Conservation (phyloP, 2,113 vertebrate species). For the Heterotilapia buettikoferi region DNA sequence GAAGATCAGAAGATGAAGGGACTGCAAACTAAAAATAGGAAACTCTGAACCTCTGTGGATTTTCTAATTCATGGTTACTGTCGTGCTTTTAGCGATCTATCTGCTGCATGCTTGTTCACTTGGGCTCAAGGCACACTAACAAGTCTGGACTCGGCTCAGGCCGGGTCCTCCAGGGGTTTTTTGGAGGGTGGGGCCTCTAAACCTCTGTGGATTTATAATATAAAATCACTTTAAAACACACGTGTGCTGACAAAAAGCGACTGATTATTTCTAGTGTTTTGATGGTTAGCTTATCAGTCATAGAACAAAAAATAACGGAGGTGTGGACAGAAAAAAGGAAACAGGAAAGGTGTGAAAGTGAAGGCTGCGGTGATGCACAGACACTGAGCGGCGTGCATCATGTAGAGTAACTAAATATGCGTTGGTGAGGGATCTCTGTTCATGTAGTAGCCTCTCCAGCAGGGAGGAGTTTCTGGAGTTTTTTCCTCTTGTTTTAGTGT, state of each 20-base stretch:
- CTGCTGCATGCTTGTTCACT: background rate
- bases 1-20: background rate
- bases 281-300: constrained; percentile 35
- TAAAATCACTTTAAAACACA: background rate
- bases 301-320: background rate
- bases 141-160: background rate
- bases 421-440: constrained; percentile 4
- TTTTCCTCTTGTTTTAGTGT: background rate
- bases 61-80: background rate
- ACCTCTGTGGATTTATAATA: background rate
- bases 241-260: background rate
- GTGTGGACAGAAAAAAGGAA: background rate
- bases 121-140: background rate
- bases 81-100: background rate
- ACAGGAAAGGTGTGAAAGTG: background rate
- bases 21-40: background rate
- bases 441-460: constrained; percentile 11
- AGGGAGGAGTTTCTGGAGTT: background rate
- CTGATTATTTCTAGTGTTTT: constrained; percentile 2
- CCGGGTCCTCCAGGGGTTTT: background rate
- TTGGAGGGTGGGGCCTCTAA: background rate
- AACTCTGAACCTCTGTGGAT: background rate
- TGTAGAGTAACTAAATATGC: background rate
- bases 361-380: background rate
- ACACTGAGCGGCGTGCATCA: background rate